phyloP scores from a whole-genome alignment of 2,888 invertebrate species.

The Microplitis deprimator region DNA sequence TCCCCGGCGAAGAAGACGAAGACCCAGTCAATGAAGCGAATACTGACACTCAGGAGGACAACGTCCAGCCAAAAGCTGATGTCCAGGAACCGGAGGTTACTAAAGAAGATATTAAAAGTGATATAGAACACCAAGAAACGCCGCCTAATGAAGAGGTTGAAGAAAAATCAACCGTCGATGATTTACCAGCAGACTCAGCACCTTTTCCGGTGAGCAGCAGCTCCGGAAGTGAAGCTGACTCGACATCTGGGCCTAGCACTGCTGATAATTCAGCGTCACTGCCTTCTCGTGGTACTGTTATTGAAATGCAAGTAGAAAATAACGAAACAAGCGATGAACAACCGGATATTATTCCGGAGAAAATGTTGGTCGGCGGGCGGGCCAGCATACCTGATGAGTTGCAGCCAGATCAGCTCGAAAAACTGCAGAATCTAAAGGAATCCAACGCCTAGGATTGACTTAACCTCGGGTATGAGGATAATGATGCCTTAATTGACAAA shows the following conservation, averaged over 20 bases:
- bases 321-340: conserved; percentile 55
- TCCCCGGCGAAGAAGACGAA: conserved; percentile 76
- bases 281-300: conserved; percentile 60
- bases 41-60: too few relatives aligned
- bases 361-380: conserved; percentile 80
- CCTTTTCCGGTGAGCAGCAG: conserved; percentile 78
- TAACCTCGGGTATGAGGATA: conserved; percentile 64
- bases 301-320: conserved; percentile 51
- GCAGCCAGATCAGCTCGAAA: conserved; percentile 89
- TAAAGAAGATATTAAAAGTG: not conserved
- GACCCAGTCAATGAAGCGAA: not conserved
- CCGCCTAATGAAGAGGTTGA: conserved; percentile 58
- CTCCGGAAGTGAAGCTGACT: conserved; percentile 79
- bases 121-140: conserved; percentile 38
- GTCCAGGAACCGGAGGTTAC: conserved; percentile 53
- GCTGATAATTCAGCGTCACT: conserved; percentile 77
- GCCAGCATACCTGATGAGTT: conserved; percentile 91
- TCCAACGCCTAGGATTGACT: conserved; percentile 84
- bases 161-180: conserved; percentile 72
- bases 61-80: conserved; percentile 43
- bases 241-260: conserved; percentile 77
- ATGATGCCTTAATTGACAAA: conserved; percentile 64
- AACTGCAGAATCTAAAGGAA: conserved; percentile 90
- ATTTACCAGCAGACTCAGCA: conserved; percentile 75
- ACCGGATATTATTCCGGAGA: conserved; percentile 63